Percentiles rank a stretch among this genome's conserved stretches.
phyloP scores from a whole-genome alignment of 2,888 invertebrate species.

The Eristalis tenax region DNA sequence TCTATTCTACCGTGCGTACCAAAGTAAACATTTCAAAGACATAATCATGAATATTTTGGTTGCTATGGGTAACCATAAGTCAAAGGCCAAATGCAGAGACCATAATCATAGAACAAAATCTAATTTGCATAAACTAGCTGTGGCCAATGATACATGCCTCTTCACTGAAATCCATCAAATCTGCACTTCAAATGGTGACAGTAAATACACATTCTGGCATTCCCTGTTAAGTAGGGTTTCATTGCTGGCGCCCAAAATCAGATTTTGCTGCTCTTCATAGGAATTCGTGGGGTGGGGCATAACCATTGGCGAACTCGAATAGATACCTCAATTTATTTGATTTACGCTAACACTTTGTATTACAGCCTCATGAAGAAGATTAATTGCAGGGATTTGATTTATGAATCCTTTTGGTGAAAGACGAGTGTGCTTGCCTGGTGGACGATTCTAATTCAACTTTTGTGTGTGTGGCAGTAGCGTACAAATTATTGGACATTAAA shows the following conservation, averaged over 20 bases:
- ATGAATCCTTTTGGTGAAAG: conserved; percentile 19
- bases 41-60: conserved; percentile 1
- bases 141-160: neutral
- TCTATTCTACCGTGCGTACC: neutral
- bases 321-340: conserved; percentile 53
- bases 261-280: neutral
- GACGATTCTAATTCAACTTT: neutral
- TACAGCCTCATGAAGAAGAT: conserved; percentile 39
- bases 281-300: neutral
- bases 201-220: neutral
- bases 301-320: neutral
- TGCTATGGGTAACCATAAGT: conserved; percentile 7
- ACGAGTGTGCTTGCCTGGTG: neutral
- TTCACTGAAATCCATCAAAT: neutral
- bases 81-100: neutral
- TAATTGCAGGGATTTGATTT: conserved; percentile 48
- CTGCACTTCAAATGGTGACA: neutral
- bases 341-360: conserved; percentile 44
- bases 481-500: conserved; percentile 53
- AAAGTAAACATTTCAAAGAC: neutral
- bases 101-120: conserved; percentile 6
- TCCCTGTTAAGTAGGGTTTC: neutral
- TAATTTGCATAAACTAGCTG: conserved; percentile 32
- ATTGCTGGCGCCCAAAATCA: neutral
- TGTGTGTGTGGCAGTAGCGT: conserved; percentile 4